Conservation (phyloP, 53 echinoderm and acorn worm species). For the Luidia sarsii region DNA sequence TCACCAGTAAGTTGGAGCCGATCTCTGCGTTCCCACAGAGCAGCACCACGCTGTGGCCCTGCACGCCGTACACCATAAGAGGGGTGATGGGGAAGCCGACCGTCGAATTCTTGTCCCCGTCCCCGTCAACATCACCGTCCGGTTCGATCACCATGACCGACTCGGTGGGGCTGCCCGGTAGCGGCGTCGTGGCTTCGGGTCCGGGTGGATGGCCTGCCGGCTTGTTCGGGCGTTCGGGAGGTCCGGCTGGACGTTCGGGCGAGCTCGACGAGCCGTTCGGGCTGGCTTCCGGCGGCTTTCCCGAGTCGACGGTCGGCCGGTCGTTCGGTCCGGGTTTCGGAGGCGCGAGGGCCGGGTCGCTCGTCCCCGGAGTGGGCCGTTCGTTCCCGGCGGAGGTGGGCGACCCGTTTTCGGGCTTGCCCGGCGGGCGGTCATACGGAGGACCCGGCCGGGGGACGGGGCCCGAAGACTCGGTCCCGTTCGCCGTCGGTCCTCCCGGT, state of each 20-base stretch:
- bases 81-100: background rate
- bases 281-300: background rate
- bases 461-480: too few species aligned
- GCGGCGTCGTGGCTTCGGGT: background rate
- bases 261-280: background rate
- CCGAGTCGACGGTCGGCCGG: background rate
- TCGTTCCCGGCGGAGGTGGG: too few species aligned
- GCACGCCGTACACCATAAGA: slow-evolving; percentile 22
- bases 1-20: slow-evolving; percentile 12
- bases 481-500: background rate
- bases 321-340: too few species aligned
- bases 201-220: background rate
- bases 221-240: background rate
- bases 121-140: background rate
- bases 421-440: background rate
- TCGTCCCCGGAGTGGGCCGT: too few species aligned
- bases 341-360: too few species aligned
- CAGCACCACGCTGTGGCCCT: slow-evolving; percentile 24
- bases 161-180: background rate
- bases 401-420: too few species aligned
- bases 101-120: background rate
- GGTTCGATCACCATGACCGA: background rate
- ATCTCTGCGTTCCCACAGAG: slow-evolving; percentile 10
- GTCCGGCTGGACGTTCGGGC: background rate
- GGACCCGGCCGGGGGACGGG: background rate